A percentile compares a stretch with the other conserved stretches of the same genome.
Evolutionary conservation across 2,888 invertebrate species (phyloP).

Genomic region (Rhingia rostrata): DNA sequence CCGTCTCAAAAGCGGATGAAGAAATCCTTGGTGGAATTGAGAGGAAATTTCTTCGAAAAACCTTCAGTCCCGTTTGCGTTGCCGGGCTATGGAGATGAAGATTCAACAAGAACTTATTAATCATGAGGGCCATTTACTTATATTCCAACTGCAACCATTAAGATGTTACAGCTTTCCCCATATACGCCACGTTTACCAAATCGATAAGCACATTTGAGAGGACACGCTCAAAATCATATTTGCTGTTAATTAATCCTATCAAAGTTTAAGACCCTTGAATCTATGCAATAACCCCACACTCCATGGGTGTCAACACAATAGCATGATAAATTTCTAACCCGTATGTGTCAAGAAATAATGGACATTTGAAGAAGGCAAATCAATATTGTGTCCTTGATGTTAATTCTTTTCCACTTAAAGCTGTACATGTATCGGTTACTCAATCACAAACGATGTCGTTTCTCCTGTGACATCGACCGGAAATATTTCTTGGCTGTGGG

Average conservation of each 20-base stretch:
- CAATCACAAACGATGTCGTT: conserved; percentile 5
- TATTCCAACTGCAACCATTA: too few relatives aligned
- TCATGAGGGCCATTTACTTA: too few relatives aligned
- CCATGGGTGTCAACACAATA: background rate
- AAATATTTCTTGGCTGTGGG: conserved; percentile 2
- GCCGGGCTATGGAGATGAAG: too few relatives aligned
- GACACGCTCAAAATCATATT: conserved; percentile 40
- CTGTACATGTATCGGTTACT: conserved; percentile 1
- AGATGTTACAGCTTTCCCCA: too few relatives aligned
- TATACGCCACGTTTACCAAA: too few relatives aligned
- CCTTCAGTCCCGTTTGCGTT: too few relatives aligned
- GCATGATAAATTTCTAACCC: conserved; percentile 5
- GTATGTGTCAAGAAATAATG: conserved; percentile 61
- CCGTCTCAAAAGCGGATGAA: too few relatives aligned
- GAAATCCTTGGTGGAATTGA: too few relatives aligned
- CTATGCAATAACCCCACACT: conserved; percentile 39
- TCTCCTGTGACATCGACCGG: conserved; percentile 4
- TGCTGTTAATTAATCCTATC: conserved; percentile 65
- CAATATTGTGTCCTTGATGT: conserved; percentile 48
- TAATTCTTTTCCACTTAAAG: conserved; percentile 61
- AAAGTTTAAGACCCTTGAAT: conserved; percentile 50
- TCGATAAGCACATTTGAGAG: too few relatives aligned
- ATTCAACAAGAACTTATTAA: too few relatives aligned
- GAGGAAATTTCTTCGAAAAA: too few relatives aligned
- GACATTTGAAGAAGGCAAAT: conserved; percentile 50